Percentiles rank a stretch among this genome's conserved stretches.
Conservation (phyloP, 2,888 invertebrate genomes). For the Heliconius erato region DNA sequence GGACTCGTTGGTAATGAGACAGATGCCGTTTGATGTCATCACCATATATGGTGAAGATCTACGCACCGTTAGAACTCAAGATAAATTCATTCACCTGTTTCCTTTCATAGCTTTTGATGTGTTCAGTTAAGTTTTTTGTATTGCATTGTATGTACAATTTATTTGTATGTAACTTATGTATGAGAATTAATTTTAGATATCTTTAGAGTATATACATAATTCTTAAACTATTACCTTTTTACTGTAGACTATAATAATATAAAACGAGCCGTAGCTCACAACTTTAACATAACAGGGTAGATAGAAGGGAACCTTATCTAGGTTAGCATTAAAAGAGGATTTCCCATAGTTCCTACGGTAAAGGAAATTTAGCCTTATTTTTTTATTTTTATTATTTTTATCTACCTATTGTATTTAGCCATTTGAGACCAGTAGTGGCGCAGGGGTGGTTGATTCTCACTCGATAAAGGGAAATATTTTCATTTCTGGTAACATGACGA, state of each 20-base stretch:
- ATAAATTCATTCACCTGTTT: conserved; percentile 46
- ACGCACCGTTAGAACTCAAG: conserved; percentile 47
- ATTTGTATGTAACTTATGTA: background rate
- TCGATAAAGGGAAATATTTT: no score
- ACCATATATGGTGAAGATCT: conserved; percentile 39
- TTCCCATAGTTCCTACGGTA: no score
- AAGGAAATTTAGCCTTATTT: no score
- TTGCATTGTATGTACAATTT: conserved; percentile 3
- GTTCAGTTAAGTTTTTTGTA: background rate
- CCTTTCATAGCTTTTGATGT: conserved; percentile 30
- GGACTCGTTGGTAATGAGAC: conserved; percentile 42
- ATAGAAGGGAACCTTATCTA: no score
- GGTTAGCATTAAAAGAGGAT: no score
- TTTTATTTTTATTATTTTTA: no score
- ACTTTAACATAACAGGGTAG: no score
- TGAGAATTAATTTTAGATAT: background rate
- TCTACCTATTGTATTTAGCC: no score
- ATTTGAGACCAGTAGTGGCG: no score
- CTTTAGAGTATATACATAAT: background rate
- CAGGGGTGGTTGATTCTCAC: no score
- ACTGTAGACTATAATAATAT: background rate
- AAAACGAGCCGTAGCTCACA: background rate
- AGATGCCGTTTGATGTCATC: conserved; percentile 41
- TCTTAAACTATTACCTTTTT: background rate
- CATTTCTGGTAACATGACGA: no score